Evolutionary conservation across 2,888 invertebrate species (phyloP).

Genomic region (Meliscaeva auricollis): DNA sequence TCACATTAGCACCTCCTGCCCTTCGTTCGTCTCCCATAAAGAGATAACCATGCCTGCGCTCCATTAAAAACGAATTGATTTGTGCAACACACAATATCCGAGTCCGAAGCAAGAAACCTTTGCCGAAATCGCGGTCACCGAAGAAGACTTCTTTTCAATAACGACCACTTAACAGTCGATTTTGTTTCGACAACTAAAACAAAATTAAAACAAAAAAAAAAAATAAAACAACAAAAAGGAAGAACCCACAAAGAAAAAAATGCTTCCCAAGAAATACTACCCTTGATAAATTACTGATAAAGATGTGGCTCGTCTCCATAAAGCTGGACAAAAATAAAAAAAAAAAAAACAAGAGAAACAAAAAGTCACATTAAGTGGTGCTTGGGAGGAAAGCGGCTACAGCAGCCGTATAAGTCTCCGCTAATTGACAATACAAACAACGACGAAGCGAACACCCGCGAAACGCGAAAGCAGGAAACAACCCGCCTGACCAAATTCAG

Average conservation of each 20-base stretch:
- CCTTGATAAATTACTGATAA: conserved; percentile 75
- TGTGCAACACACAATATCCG: conserved; percentile 68
- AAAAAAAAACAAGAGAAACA: conserved; percentile 13
- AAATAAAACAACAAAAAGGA: conserved; percentile 6
- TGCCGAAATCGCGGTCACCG: conserved; percentile 60
- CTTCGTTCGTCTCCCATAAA: conserved; percentile 44
- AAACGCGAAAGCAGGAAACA: conserved; percentile 41
- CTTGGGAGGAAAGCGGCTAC: conserved; percentile 13
- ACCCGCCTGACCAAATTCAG: conserved; percentile 64
- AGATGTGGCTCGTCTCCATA: conserved; percentile 68
- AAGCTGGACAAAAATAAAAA: conserved; percentile 61
- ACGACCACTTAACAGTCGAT: conserved; percentile 75
- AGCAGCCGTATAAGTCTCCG: conserved; percentile 64
- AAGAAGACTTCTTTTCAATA: conserved; percentile 60
- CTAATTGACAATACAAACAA: conserved; percentile 72
- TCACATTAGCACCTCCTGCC: conserved; percentile 59
- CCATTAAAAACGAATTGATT: conserved; percentile 76
- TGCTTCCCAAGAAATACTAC: conserved; percentile 73
- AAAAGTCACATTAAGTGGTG: conserved; percentile 68
- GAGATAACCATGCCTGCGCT: conserved; percentile 74
- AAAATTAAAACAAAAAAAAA: conserved; percentile 26
- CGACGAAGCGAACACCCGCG: conserved; percentile 46
- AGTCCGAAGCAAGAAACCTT: conserved; percentile 21
- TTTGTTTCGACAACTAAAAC: conserved; percentile 73
- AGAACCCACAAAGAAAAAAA: conserved; percentile 49